phyloP scores from a whole-genome alignment of 2,888 invertebrate genomes.

The Caradrina clavipalpis region DNA sequence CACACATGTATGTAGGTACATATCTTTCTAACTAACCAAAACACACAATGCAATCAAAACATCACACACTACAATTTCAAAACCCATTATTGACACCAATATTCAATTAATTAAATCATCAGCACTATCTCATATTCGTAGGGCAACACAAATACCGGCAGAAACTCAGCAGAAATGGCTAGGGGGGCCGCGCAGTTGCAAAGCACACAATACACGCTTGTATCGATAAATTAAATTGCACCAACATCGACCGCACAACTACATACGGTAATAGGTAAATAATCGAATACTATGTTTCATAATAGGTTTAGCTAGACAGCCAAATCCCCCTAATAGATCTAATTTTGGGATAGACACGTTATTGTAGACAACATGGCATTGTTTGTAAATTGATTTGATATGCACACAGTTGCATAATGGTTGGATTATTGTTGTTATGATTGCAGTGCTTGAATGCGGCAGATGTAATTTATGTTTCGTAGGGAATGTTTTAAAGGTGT shows the following conservation, averaged over 20 bases:
- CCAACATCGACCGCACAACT: conserved; percentile 66
- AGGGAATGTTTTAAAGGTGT: neutral
- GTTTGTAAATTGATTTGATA: conserved; percentile 64
- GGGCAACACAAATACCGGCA: conserved; percentile 74
- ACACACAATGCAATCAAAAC: conserved; percentile 2
- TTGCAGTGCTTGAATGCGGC: conserved; percentile 26
- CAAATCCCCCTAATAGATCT: conserved; percentile 74
- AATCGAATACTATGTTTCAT: conserved; percentile 76
- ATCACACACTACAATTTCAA: conserved; percentile 4
- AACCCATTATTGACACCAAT: conserved; percentile 50
- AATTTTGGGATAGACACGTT: conserved; percentile 74
- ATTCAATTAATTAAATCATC: conserved; percentile 74
- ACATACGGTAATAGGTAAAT: conserved; percentile 80
- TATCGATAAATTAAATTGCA: conserved; percentile 86
- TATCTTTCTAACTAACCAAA: neutral
- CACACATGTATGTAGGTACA: neutral
- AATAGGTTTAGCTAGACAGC: conserved; percentile 59
- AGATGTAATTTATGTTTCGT: conserved; percentile 22
- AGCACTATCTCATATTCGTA: conserved; percentile 73
- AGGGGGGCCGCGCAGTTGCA: conserved; percentile 51
- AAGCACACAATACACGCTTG: conserved; percentile 65
- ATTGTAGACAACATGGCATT: conserved; percentile 55
- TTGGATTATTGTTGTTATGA: conserved; percentile 54
- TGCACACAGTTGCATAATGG: conserved; percentile 55
- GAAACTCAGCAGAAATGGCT: conserved; percentile 61